Conservation (phyloP, 2,797 vertebrate species). For the Enteromius unitaeniatus region DNA sequence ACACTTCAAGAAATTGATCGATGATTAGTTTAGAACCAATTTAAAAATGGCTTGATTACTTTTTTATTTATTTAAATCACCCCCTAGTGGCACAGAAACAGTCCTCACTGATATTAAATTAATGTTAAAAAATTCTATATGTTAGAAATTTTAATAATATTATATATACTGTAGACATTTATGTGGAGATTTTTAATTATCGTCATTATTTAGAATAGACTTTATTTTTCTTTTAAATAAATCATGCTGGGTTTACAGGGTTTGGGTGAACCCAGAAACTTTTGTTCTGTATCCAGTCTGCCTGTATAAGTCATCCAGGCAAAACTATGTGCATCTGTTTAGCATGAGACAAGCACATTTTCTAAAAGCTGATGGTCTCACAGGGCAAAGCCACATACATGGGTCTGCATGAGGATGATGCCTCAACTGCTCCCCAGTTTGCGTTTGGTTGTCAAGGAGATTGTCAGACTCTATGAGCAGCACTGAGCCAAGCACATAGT, state of each 20-base stretch:
- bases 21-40: background rate
- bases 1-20: background rate
- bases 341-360: constrained; percentile 2
- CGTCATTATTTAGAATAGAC: background rate
- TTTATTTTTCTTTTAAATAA: background rate
- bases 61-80: background rate
- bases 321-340: constrained; percentile 19
- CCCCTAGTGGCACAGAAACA: too few species aligned
- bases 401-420: constrained; percentile 46
- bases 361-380: background rate
- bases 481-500: constrained; percentile 41
- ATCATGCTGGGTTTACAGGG: background rate
- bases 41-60: background rate
- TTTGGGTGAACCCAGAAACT: background rate
- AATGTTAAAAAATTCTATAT: background rate
- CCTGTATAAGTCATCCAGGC: background rate
- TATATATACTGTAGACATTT: background rate
- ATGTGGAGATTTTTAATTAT: constrained; percentile 1
- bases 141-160: background rate
- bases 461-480: constrained; percentile 47
- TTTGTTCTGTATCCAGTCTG: background rate
- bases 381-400: constrained; percentile 23
- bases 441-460: constrained; percentile 66
- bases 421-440: constrained; percentile 47
- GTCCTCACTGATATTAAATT: too few species aligned